These are phyloP conservation scores for Epistrophe eligans DNA, from an alignment of 2,888 invertebrate species.

Conservation along the genomic window DNA sequence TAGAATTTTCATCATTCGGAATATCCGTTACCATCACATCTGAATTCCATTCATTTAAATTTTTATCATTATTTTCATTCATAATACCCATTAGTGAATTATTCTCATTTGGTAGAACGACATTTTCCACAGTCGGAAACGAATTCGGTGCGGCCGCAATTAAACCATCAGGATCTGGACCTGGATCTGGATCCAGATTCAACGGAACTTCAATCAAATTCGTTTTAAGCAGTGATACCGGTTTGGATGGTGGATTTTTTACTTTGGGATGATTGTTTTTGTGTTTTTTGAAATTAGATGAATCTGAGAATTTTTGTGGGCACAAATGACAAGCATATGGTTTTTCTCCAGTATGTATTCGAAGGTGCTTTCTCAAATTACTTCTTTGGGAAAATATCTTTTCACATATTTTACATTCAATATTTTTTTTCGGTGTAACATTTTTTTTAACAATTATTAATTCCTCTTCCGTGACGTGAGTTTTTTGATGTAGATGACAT, in stretches of 20 bases:
- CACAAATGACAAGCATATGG: constrained; percentile 90
- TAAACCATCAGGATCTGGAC: constrained; percentile 72
- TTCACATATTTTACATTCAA: constrained; percentile 74
- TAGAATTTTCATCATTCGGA: constrained; percentile 30
- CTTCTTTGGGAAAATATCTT: constrained; percentile 69
- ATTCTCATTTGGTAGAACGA: background rate
- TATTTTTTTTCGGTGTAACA: background rate
- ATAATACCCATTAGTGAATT: constrained; percentile 26
- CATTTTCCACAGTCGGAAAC: background rate
- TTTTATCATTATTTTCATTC: constrained; percentile 32
- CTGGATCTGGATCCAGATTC: constrained; percentile 75
- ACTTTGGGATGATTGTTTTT: constrained; percentile 50
- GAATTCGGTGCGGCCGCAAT: background rate
- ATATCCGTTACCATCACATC: constrained; percentile 63
- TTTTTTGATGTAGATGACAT: constrained; percentile 49
- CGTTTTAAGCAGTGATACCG: constrained; percentile 28
- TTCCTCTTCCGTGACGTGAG: background rate
- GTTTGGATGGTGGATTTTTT: background rate
- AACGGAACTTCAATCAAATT: constrained; percentile 51
- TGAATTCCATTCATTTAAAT: constrained; percentile 41
- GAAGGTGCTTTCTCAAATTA: constrained; percentile 75
- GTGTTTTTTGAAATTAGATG: constrained; percentile 78
- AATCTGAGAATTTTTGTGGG: constrained; percentile 87
- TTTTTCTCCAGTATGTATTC: constrained; percentile 83
- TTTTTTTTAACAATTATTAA: background rate